These are phyloP conservation scores for Ennomos quercinarius DNA, from an alignment of 2,888 invertebrate genomes.

Conservation along the genomic window DNA sequence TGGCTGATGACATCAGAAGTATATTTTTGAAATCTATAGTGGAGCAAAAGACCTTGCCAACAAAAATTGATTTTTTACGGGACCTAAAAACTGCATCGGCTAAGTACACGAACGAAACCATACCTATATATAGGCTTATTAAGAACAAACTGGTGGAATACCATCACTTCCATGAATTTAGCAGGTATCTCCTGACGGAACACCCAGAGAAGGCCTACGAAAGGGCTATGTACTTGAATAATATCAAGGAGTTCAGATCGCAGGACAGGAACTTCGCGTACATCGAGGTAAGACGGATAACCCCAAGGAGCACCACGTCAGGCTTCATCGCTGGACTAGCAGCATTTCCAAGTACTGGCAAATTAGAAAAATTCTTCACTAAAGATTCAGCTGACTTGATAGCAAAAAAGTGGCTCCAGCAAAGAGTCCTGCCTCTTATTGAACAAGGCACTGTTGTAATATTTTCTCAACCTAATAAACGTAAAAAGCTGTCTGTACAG, in stretches of 20 bases:
- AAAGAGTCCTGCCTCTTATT: constrained; percentile 15
- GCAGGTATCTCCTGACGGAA: constrained; percentile 29
- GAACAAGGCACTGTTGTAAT: constrained; percentile 16
- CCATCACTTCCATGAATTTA: constrained; percentile 21
- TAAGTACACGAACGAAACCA: constrained; percentile 14
- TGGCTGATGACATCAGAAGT: constrained; percentile 24
- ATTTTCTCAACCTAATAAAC: constrained; percentile 13
- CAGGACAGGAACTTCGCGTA: constrained; percentile 22
- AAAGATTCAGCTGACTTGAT: constrained; percentile 13
- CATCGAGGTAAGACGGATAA: constrained; percentile 18
- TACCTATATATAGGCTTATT: constrained; percentile 21
- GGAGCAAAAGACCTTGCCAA: constrained; percentile 20
- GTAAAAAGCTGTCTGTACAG: constrained; percentile 9
- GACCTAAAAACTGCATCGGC: constrained; percentile 3
- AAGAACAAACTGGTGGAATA: constrained; percentile 32
- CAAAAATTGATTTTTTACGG: constrained; percentile 18
- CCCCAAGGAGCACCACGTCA: neutral
- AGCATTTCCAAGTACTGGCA: constrained; percentile 8
- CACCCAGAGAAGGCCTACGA: constrained; percentile 29
- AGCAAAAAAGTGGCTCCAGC: constrained; percentile 29
- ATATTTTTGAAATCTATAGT: constrained; percentile 25
- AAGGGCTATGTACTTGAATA: constrained; percentile 30
- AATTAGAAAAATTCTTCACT: constrained; percentile 22
- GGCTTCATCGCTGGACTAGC: constrained; percentile 24
- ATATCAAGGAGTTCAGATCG: constrained; percentile 17